phyloP scores from a whole-genome alignment of 2,888 invertebrate genomes.

The Gymnocheta viridis region DNA sequence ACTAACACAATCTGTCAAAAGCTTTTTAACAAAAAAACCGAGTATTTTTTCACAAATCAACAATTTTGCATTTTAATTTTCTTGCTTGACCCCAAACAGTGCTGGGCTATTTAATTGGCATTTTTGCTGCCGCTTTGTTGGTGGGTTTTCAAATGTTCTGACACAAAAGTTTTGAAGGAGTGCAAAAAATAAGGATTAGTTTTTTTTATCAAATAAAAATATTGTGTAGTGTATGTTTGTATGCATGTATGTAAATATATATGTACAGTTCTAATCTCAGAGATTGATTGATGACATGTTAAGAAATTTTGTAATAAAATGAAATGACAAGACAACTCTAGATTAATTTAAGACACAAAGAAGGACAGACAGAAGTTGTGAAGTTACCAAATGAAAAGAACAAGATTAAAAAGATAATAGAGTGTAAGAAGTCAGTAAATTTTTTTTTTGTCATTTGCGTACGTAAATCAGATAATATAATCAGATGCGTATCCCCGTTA shows the following conservation, averaged over 20 bases:
- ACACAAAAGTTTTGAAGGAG: neutral
- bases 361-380: neutral
- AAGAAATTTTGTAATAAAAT: slow-evolving; percentile 39
- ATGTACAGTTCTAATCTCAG: neutral
- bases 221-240: neutral
- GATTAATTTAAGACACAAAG: neutral
- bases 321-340: slow-evolving; percentile 20
- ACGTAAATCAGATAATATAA: too few species aligned
- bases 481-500: too few species aligned
- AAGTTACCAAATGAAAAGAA: neutral
- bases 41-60: slow-evolving; percentile 1
- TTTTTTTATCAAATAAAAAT: neutral
- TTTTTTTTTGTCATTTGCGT: too few species aligned
- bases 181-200: neutral
- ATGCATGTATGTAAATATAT: neutral
- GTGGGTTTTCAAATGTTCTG: slow-evolving; percentile 14
- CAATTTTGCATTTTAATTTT: slow-evolving; percentile 18
- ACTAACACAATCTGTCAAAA: slow-evolving; percentile 60
- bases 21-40: too few species aligned
- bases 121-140: slow-evolving; percentile 13
- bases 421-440: neutral
- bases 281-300: slow-evolving; percentile 45
- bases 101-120: slow-evolving; percentile 29
- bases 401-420: neutral
- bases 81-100: slow-evolving; percentile 36